Base-by-base conservation (phyloP, 2,888 invertebrate genomes). In the Deroplatys truncata region DNA sequence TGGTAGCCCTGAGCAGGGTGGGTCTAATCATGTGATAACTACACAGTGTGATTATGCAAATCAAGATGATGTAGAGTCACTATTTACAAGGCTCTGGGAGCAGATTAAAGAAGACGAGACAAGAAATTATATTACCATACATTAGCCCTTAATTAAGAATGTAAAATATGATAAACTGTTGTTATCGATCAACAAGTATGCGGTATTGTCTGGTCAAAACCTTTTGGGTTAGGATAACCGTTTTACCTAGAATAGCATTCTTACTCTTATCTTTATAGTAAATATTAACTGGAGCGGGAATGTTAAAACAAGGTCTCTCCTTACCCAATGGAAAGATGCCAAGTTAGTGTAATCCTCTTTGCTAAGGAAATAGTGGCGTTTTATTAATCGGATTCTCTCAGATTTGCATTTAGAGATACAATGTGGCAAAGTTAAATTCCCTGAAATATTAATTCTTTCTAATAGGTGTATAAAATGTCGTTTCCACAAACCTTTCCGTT, bases 21-120 rank as follows among this genome's bases (percentile, higher is more conserved):
- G 31, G 29, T 86, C 28, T 86, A 86, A 86, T 86, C 28, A 86
- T 31, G 86, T 86, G 86, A 82, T 86, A 86, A 86, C 28, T 86
- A 86, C 28, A 86, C 43, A 49, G 86, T 13, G 82, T n/a, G 15
- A 84, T 56, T 72, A 86, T 82, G 86, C 72, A 86, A 86, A 86
- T 72, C 20, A 43, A 25, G 85, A 82, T 13, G 49, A 28, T 82
- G 49, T 56, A 82, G 28, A 82, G 56, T 84, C 28, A 29, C 84
- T 83, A 86, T 82, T 31, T 43, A 84, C 49, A 82, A 29, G 84
- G 43, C 84, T 49, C 29, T 82, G 35, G 29, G 83, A 10, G 43
- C 15, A 86, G 29, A 9, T 29, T 88, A 29, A 28, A 84, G 84
- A 31, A 16, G 15, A 43, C 28, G 49, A 49, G 85, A 56, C 56